Evolutionary conservation across 2,797 vertebrate species (phyloP), one percentile per base, ranked within the genome.

Genomic region (Trichosurus vulpecula): DNA sequence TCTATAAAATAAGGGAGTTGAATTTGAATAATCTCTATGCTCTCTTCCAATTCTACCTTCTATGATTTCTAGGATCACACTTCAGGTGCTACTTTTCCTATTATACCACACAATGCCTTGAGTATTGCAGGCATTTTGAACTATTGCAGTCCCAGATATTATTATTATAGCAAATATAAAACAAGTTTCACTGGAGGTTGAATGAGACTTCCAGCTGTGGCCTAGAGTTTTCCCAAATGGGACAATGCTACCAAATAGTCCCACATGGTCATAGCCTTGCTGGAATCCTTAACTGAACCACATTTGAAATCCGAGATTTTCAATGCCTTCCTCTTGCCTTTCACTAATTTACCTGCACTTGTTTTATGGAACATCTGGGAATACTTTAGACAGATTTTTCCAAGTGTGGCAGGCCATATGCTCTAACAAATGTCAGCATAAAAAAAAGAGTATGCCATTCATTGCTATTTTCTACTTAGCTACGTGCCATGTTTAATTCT

Each of bases 291-390:
- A 87, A 51, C 14, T 87, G 9, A 87, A 87, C 3, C 22, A 87
- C 74, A 91, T 27, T 54, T 91, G 55, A 91, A 55, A 54, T 91
- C 35, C 22, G 55, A 27, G 35, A 55, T 41, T n/a, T 19, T 41
- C 30, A 58, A 31, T 92, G 14, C 30, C 74, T 61, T 52, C 47
- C 54, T 94, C 96, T 53, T 92, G 90, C 29, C 55, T 93, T 31
- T 0, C 87, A 51, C 81, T 90, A 95, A 95, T 19, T 31, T 14
- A 94, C 29, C 95, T 95, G 3, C 47, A 89, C 95, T 93, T 96
- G 54, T 92, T 12, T 51, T 93, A 54, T 53, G 57, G 95, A 97
- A 94, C 90, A 95, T 92, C 94, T 97, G 93, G 66, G 55, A 96
- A n/a, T 95, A 91, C 19, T 96, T 96, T 51, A 93, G 35, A 30